These are phyloP conservation scores for Amorpha juglandis DNA, from an alignment of 2,888 invertebrate genomes.

Conservation along the genomic window DNA sequence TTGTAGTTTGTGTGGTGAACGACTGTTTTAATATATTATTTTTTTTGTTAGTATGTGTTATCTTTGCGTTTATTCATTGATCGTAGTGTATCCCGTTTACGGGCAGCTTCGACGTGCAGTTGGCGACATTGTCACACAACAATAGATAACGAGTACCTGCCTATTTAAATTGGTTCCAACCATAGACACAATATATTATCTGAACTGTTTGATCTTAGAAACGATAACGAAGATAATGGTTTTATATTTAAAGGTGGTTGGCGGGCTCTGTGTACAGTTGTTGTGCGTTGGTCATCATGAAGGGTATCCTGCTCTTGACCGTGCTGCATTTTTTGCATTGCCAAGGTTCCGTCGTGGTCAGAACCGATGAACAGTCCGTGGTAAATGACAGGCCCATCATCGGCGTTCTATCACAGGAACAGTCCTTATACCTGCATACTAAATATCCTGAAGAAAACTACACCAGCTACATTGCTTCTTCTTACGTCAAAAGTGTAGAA, in stretches of 20 bases:
- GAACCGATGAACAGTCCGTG: constrained; percentile 38
- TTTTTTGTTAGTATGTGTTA: constrained; percentile 52
- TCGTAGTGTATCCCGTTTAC: neutral
- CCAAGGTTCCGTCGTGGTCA: constrained; percentile 59
- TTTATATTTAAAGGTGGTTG: constrained; percentile 57
- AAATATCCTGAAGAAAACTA: constrained; percentile 82
- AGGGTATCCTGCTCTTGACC: constrained; percentile 55
- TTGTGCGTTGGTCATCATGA: constrained; percentile 56
- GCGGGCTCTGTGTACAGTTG: too few species aligned
- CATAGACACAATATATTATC: neutral
- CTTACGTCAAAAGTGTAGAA: constrained; percentile 96
- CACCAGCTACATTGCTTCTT: constrained; percentile 91
- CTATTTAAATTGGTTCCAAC: neutral
- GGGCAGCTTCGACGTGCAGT: neutral
- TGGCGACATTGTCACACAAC: neutral
- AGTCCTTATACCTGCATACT: constrained; percentile 77
- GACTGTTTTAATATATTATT: constrained; percentile 53
- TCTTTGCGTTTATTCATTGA: constrained; percentile 15
- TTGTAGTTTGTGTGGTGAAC: constrained; percentile 52
- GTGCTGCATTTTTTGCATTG: constrained; percentile 58
- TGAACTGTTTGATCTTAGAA: neutral
- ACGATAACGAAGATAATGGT: constrained; percentile 40
- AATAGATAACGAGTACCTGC: constrained; percentile 11
- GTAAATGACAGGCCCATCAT: constrained; percentile 85
- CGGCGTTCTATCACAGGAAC: constrained; percentile 89